Conservation (phyloP, 1,140 invertebrate genomes). For the Pseudomyrmex sp. region DNA sequence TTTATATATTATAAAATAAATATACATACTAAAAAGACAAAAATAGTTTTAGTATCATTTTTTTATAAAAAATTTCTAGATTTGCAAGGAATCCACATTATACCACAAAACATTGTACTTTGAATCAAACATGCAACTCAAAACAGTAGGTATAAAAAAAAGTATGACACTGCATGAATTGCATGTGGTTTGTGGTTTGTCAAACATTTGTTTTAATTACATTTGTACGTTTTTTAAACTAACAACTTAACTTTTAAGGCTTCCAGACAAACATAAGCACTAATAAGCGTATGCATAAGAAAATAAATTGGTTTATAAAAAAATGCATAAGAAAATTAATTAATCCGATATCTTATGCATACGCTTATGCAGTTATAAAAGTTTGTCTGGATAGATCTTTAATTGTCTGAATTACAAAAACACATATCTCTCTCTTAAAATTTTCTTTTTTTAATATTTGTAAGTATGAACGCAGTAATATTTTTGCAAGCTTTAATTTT, state of each 20-base stretch:
- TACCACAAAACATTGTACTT: background rate
- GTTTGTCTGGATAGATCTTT: too few relatives aligned
- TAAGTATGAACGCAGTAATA: background rate
- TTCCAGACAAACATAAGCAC: too few relatives aligned
- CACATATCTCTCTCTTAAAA: background rate
- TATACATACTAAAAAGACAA: background rate
- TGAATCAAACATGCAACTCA: background rate
- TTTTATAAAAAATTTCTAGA: conserved; percentile 14
- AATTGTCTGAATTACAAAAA: background rate
- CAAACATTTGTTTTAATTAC: background rate
- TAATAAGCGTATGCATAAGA: too few relatives aligned
- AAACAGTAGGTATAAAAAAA: conserved; percentile 1
- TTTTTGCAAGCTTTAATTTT: background rate
- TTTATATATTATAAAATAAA: too few relatives aligned
- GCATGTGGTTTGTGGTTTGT: background rate
- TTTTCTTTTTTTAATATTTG: background rate
- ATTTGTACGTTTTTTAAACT: background rate
- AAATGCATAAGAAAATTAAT: too few relatives aligned
- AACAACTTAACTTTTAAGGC: background rate
- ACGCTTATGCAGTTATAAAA: too few relatives aligned
- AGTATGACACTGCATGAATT: background rate
- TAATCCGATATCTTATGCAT: too few relatives aligned
- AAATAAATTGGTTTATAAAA: too few relatives aligned
- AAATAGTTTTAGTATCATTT: background rate
- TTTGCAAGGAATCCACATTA: background rate